Base-by-base conservation (phyloP, 2,888 invertebrate species). In the Amiota communis region DNA sequence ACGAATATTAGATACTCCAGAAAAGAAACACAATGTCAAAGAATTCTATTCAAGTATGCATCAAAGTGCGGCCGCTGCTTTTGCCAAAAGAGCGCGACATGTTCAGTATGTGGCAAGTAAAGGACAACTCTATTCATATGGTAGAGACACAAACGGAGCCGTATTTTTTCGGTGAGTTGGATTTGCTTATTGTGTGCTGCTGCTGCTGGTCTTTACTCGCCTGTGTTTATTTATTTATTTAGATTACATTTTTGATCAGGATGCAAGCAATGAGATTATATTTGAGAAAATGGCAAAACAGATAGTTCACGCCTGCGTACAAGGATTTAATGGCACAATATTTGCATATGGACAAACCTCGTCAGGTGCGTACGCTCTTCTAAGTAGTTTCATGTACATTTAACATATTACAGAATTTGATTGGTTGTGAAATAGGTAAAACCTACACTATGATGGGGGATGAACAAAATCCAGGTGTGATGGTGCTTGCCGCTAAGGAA, bases 311-410 rank as follows among this genome's bases (percentile, higher is more conserved):
- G 92, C 94, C 0, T 93, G 94, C 0, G 91, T 94, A 13, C 91
- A 92, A 76, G 96, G 96, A 2, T 93, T 95, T 81, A 96, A 96
- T 88, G 96, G 96, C 1, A 97, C 97, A 0, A 93, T 97, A 78
- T 96, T 97, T 90, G 96, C 97, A 0, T 97, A 97, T 87, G 97
- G 97, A 9, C 97, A 97, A 89, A 97, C 97, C 6, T 95, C 96
- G 0, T 96, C 96, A 0, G 97, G 97, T 71, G 77, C 57, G 76
- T 20, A 63, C 36, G 10, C 1, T 56, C 0, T n/a, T 53, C 46
- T n/a, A 13, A 36, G 3, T 59, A 20, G 12, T 59, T 59, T 20
- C 11, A 15, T 15, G 17, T 8, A 15, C 17, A 9, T 59, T 59
- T 57, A 9, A 11, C 20, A 59, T 6, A 36, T 36, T 36, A 36